A percentile compares a stretch with the other conserved stretches of the same genome.
Evolutionary conservation across 2,888 invertebrate species (phyloP).

Genomic region (Ariolimax columbianus): DNA sequence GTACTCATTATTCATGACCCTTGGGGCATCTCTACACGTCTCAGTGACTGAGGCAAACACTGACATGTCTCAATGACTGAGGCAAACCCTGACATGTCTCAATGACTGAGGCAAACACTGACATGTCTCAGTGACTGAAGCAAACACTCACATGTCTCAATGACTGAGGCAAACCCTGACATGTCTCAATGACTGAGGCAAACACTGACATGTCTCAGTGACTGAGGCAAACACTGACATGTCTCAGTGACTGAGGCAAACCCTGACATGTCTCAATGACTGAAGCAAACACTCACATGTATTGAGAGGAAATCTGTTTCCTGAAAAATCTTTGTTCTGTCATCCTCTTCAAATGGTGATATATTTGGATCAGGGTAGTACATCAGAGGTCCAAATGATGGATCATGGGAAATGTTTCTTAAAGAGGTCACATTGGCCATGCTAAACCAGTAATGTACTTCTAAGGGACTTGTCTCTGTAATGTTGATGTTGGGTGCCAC

Average conservation of each 20-base stretch:
- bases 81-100: no score
- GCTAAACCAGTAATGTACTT: conserved; percentile 90
- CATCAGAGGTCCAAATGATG: conserved; percentile 84
- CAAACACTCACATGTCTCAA: no score
- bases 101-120: no score
- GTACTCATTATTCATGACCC: no score
- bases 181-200: no score
- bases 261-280: not conserved
- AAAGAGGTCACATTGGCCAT: conserved; percentile 94
- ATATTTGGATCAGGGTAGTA: conserved; percentile 95
- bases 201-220: no score
- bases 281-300: conserved; percentile 81
- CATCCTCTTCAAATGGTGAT: conserved; percentile 85
- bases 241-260: not conserved
- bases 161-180: no score
- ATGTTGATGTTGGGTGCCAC: conserved; percentile 82
- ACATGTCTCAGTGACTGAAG: no score
- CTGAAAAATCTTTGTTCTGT: conserved; percentile 84
- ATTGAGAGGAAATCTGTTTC: conserved; percentile 96
- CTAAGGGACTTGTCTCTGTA: conserved; percentile 82
- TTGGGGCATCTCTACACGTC: no score
- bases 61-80: no score
- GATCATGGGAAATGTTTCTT: conserved; percentile 85
- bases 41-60: no score
- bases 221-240: no score